Conservation (phyloP, 2,113 vertebrate genomes). For the Dunckerocampus dactyliophorus region DNA sequence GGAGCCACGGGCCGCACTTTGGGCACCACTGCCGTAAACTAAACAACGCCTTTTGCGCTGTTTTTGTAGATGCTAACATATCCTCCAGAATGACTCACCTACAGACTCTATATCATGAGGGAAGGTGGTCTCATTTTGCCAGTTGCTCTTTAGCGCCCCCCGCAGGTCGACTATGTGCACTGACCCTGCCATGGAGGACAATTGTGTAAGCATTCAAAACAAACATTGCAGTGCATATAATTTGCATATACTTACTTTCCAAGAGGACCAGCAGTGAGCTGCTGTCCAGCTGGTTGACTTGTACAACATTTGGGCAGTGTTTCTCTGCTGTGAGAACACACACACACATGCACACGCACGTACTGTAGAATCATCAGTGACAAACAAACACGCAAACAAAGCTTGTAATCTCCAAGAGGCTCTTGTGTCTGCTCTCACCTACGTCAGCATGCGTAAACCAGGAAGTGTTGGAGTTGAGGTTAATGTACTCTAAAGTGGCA, state of each 20-base stretch:
- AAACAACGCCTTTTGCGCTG: too few relatives aligned
- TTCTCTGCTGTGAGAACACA: constrained; percentile 73
- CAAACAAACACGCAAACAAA: background rate
- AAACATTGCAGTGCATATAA: background rate
- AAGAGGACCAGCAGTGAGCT: constrained; percentile 79
- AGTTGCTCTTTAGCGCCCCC: constrained; percentile 62
- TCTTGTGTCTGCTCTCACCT: constrained; percentile 52
- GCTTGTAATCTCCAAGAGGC: background rate
- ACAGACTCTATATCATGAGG: constrained; percentile 72
- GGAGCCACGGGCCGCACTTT: too few relatives aligned
- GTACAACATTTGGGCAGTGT: constrained; percentile 67
- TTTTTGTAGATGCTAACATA: background rate
- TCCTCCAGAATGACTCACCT: constrained; percentile 64
- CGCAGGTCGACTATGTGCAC: constrained; percentile 75
- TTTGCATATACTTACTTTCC: constrained; percentile 73
- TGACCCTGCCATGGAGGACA: constrained; percentile 47
- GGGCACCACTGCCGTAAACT: too few relatives aligned
- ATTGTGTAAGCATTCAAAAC: background rate
- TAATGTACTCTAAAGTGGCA: constrained; percentile 78
- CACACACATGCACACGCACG: constrained; percentile 25
- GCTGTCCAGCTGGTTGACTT: constrained; percentile 78
- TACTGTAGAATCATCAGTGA: constrained; percentile 6
- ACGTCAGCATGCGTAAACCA: constrained; percentile 79
- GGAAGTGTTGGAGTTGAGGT: constrained; percentile 85
- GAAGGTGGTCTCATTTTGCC: constrained; percentile 66